A percentile compares a stretch with the other conserved stretches of the same genome.
These are phyloP conservation scores for Dipodomys stephensi DNA, from an alignment of 2,113 vertebrate species.

Conservation along the genomic window DNA sequence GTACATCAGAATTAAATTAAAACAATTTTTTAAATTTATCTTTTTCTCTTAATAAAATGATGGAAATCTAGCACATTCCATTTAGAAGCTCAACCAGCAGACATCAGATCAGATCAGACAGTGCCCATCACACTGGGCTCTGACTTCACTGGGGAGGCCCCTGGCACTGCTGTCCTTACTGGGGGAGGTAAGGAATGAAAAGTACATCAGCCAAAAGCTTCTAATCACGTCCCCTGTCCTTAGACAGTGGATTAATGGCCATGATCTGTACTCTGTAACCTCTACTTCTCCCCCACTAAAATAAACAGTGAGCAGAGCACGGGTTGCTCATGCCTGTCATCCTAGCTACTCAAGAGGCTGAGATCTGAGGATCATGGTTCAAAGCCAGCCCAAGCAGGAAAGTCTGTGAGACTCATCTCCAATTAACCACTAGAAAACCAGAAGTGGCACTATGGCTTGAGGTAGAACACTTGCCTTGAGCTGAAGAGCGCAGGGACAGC, in stretches of 20 bases:
- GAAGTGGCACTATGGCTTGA: too few species aligned
- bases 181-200: too few species aligned
- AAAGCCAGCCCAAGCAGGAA: too few species aligned
- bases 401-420: too few species aligned
- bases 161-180: too few species aligned
- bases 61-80: not conserved
- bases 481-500: too few species aligned
- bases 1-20: constrained; percentile 3
- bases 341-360: too few species aligned
- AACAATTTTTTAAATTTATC: not conserved
- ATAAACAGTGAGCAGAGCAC: not conserved
- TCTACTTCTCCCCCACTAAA: not conserved
- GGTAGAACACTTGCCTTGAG: too few species aligned
- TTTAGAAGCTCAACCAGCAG: not conserved
- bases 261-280: not conserved
- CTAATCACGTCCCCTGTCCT: not conserved
- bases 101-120: not conserved
- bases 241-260: not conserved
- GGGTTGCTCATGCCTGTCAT: too few species aligned
- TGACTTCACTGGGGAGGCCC: not conserved
- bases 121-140: not conserved
- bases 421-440: too few species aligned
- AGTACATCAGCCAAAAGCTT: too few species aligned
- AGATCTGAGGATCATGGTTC: too few species aligned
- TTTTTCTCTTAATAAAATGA: not conserved